Base-by-base conservation (phyloP, 2,797 vertebrate genomes). In the Hoplostethus mediterraneus region DNA sequence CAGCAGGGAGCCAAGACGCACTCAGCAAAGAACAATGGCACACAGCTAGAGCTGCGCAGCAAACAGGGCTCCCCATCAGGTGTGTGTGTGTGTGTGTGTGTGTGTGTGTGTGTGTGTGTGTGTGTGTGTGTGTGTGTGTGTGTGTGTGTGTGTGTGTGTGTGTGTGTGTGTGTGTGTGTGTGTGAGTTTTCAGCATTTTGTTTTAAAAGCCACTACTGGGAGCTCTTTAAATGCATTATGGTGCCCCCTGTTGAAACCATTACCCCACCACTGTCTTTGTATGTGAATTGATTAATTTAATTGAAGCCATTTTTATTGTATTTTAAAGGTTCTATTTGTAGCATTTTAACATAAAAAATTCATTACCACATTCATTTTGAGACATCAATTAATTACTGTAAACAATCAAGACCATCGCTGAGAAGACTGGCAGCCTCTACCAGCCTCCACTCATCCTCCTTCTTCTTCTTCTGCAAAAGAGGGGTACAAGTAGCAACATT, bases 1-100 rank as follows among this genome's bases (percentile, higher is more conserved):
- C 98, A 99, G 87, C 98, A 98, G 86, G 97, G 96, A 33, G 87
- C 94, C 61, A 98, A 97, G 93, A 87, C 93, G 0, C 95, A 96
- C 72, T 94, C 96, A 0, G 91, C 96, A 82, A 98, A 97, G 89
- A 95, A 94, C 48, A 92, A 95, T 0, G 96, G 96, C 84, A 94
- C 96, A 66, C 97, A 97, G 91, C 93, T 96, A 80, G 97, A 98
- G 74, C 90, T 95, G 17, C 96, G 95, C 36, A 93, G 94, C 51
- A 98, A 97, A 89, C 97, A 91, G 74, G 86, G 87, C 79, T 93
- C 92, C 73, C 90, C 92, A 76, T 90, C 91, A 90, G 93, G 94
- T 93, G 77, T 69, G 85, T 80, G 59, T 45, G 70, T 28, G 31
- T 49, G 28, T 65, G 53, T 3, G 16, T 25, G 93, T 93, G 77